Base-by-base conservation (phyloP, 2,113 vertebrate genomes). In the Oreochromis niloticus region DNA sequence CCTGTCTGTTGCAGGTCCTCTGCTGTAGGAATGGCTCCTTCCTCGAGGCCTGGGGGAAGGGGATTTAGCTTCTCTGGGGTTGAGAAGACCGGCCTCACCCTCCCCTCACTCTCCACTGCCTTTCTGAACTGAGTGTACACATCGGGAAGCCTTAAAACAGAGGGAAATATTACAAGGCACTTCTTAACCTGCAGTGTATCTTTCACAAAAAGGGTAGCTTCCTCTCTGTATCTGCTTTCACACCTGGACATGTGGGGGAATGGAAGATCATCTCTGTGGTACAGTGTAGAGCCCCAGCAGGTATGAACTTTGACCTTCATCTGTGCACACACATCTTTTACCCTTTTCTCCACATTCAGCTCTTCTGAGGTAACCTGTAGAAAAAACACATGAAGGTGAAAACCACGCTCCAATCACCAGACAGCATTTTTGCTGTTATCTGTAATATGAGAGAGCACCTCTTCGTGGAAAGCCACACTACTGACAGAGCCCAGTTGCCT, bases 61-160 rank as follows among this genome's bases (percentile, higher is more conserved):
- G 97, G 93, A 81, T 96, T 96, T 3, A 97, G 89, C 80, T 92
- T 93, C 16, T 95, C 95, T 1, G 94, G 63, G 54, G 94, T 90
- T 6, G 1, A 55, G 52, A 97, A 83, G 13, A 93, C 56, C 0
- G 96, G 96, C 48, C 96, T 93, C 34, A 97, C 96, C 54, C 86
- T 94, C 9, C 68, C 90, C 92, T 95, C 90, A 0, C 85, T 90
- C 83, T 97, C 97, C 86, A 96, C 95, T 0, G 80, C 96, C 90
- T 96, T 97, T 90, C 97, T 94, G 94, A 98, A 98, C 85, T 96
- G 94, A 22, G 97, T 97, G 93, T 96, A 98, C 57, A 97, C 96
- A 85, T 97, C 96, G 1, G 97, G 97, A 85, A 98, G 88, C 89
- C 97, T 97, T 89, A 13, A 11, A 59, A 2, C 61, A 83, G 4